Evolutionary conservation across 1,140 invertebrate genomes (phyloP).

Genomic region (Bombus balteatus): DNA sequence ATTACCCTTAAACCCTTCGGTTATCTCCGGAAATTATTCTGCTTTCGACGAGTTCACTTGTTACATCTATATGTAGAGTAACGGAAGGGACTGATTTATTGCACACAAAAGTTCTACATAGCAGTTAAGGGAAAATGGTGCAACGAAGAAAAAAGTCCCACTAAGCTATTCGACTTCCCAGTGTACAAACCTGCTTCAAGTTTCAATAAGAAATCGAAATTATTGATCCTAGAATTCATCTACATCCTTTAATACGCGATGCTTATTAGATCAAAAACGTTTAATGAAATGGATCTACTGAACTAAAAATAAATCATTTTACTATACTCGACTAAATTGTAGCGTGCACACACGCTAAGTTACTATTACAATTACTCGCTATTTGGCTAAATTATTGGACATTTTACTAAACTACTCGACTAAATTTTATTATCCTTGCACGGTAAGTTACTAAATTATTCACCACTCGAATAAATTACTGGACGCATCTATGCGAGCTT

Average conservation of each 20-base stretch:
- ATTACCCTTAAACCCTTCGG: slow-evolving; percentile 22
- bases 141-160: not conserved
- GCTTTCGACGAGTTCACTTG: not conserved
- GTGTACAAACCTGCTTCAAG: not conserved
- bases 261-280: too few species aligned
- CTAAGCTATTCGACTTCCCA: not conserved
- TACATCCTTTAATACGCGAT: not conserved
- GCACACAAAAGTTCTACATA: not conserved
- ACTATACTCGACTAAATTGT: too few species aligned
- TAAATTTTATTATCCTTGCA: too few species aligned
- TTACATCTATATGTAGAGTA: not conserved
- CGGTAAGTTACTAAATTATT: too few species aligned
- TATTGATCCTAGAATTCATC: not conserved
- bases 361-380: too few species aligned
- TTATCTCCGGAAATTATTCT: slow-evolving; percentile 19
- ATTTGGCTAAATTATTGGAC: too few species aligned
- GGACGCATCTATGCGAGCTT: too few species aligned
- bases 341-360: too few species aligned
- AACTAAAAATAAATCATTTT: too few species aligned
- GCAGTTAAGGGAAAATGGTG: not conserved
- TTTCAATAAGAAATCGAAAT: not conserved
- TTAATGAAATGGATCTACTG: too few species aligned
- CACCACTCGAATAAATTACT: too few species aligned
- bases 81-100: not conserved
- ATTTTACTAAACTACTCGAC: too few species aligned